phyloP scores from a whole-genome alignment of 1,140 invertebrate genomes.

The Pygmarrhopalites habei region DNA sequence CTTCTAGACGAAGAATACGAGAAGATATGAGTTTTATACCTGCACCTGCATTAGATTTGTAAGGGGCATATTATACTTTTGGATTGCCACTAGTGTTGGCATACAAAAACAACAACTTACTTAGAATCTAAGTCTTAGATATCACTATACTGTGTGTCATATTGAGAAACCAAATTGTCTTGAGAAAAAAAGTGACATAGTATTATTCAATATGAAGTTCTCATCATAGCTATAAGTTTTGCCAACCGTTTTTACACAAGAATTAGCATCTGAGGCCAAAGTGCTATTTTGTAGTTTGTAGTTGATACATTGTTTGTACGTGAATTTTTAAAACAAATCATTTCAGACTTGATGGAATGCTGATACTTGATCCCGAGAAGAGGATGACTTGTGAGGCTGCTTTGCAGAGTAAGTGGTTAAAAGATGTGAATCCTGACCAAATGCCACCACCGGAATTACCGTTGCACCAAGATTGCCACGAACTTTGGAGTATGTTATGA shows the following conservation, averaged over 20 bases:
- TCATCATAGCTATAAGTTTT: too few relatives aligned
- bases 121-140: neutral
- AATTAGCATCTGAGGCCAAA: neutral
- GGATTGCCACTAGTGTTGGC: neutral
- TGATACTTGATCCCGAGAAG: conserved; percentile 88
- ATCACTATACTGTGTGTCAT: neutral
- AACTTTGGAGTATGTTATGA: conserved; percentile 84
- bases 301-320: neutral
- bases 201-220: too few relatives aligned
- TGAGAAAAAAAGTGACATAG: too few relatives aligned
- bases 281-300: neutral
- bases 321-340: neutral
- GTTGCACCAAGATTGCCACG: conserved; percentile 96
- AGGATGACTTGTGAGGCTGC: conserved; percentile 92
- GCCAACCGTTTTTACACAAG: too few relatives aligned
- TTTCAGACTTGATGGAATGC: conserved; percentile 81
- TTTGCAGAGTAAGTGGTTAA: conserved; percentile 88
- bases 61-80: conserved; percentile 20
- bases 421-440: conserved; percentile 77
- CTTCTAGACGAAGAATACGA: conserved; percentile 74
- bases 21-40: conserved; percentile 94
- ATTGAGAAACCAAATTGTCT: neutral
- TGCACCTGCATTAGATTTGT: conserved; percentile 72
- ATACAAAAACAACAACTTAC: neutral
- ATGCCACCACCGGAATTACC: conserved; percentile 77